Conservation (phyloP, 2,888 invertebrate species). For the Athalia circularis region DNA sequence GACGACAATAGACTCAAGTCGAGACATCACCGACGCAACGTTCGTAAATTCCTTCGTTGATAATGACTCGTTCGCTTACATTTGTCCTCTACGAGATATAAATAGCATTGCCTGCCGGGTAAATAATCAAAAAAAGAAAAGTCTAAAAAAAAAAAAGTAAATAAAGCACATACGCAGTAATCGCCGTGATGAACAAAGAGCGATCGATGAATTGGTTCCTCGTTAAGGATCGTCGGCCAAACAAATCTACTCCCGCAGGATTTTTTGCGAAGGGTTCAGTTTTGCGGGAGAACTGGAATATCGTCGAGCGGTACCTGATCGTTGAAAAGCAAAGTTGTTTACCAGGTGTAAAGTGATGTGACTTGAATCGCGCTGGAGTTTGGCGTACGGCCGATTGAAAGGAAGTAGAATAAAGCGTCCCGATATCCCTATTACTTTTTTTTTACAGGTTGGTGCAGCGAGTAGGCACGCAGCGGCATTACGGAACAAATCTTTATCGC, state of each 20-base stretch:
- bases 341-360: background rate
- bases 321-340: conserved; percentile 14
- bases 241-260: conserved; percentile 17
- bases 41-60: too few species aligned
- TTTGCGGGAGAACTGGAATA: background rate
- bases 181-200: background rate
- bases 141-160: background rate
- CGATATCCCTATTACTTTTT: too few species aligned
- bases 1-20: conserved; percentile 13
- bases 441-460: background rate
- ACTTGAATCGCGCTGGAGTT: background rate
- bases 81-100: background rate
- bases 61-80: background rate
- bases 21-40: conserved; percentile 13
- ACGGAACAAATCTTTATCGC: conserved; percentile 34
- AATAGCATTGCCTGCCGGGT: background rate
- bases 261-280: background rate
- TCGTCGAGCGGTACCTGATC: conserved; percentile 31
- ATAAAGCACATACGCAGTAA: background rate
- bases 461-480: background rate
- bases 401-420: background rate
- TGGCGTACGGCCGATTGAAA: conserved; percentile 19
- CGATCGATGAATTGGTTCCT: background rate
- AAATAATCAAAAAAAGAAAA: background rate
- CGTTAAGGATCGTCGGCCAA: conserved; percentile 26